A percentile compares a stretch with the other conserved stretches of the same genome.
These are phyloP conservation scores for Sebastes trivittatus DNA, from an alignment of 2,797 vertebrate species.

Conservation along the genomic window DNA sequence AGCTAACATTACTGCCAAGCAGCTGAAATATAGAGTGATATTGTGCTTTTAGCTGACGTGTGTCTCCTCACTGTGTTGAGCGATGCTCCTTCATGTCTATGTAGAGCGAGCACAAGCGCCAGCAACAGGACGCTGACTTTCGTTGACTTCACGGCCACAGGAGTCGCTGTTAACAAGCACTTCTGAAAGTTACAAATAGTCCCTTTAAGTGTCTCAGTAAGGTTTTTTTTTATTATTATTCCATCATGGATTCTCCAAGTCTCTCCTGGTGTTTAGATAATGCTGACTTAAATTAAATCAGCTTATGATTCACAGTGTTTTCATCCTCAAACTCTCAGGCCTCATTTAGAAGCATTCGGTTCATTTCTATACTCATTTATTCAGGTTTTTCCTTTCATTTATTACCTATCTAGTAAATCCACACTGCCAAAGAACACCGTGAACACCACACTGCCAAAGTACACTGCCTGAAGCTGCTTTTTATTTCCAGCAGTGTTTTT, in stretches of 20 bases:
- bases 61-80: too few relatives aligned
- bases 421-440: background rate
- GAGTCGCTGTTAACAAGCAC: too few relatives aligned
- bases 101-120: too few relatives aligned
- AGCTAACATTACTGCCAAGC: too few relatives aligned
- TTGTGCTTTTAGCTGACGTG: too few relatives aligned
- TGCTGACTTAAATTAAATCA: background rate
- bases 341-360: background rate
- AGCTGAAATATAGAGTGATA: too few relatives aligned
- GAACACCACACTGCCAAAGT: background rate
- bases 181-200: too few relatives aligned
- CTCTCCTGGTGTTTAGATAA: background rate
- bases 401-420: too few relatives aligned
- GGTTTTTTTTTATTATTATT: too few relatives aligned
- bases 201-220: too few relatives aligned
- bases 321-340: background rate
- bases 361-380: background rate
- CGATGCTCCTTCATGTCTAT: too few relatives aligned
- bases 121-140: too few relatives aligned
- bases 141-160: rapidly evolving
- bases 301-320: background rate
- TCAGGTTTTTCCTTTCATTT: background rate
- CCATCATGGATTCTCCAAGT: background rate
- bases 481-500: background rate
- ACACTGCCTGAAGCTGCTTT: background rate